phyloP scores from a whole-genome alignment of 1,140 invertebrate genomes.

The Zaprionus africanus region DNA sequence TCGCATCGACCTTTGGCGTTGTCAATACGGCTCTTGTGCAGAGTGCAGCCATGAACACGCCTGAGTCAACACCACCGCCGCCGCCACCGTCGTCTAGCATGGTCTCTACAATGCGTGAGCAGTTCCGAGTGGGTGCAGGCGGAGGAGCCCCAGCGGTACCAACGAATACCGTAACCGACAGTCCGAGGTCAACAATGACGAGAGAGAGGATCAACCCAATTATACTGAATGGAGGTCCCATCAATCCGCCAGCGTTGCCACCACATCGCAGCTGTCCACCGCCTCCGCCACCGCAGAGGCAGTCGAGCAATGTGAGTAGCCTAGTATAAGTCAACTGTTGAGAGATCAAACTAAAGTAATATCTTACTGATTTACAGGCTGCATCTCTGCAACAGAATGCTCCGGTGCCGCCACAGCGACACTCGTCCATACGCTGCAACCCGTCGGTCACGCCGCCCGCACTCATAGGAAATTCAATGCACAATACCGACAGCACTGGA shows the following conservation, averaged over 20 bases:
- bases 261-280: slow-evolving; percentile 81
- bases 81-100: slow-evolving; percentile 64
- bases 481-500: slow-evolving; percentile 62
- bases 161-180: slow-evolving; percentile 43
- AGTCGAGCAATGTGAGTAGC: slow-evolving; percentile 81
- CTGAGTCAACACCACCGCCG: slow-evolving; percentile 54
- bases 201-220: slow-evolving; percentile 73
- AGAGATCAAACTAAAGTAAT: background rate
- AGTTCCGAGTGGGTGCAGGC: slow-evolving; percentile 60
- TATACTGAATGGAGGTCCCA: slow-evolving; percentile 74
- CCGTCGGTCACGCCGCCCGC: slow-evolving; percentile 72
- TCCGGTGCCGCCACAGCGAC: slow-evolving; percentile 81
- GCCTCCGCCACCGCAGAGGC: slow-evolving; percentile 79
- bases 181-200: slow-evolving; percentile 57
- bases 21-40: slow-evolving; percentile 73
- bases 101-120: slow-evolving; percentile 75
- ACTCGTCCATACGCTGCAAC: slow-evolving; percentile 80
- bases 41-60: slow-evolving; percentile 47
- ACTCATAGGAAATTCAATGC: slow-evolving; percentile 67
- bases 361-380: slow-evolving; percentile 38
- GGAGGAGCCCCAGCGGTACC: slow-evolving; percentile 51
- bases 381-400: slow-evolving; percentile 37
- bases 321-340: background rate
- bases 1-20: slow-evolving; percentile 56
- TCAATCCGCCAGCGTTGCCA: slow-evolving; percentile 78